phyloP scores from a whole-genome alignment of 2,797 vertebrate species.

The Clarias laeviceps region DNA sequence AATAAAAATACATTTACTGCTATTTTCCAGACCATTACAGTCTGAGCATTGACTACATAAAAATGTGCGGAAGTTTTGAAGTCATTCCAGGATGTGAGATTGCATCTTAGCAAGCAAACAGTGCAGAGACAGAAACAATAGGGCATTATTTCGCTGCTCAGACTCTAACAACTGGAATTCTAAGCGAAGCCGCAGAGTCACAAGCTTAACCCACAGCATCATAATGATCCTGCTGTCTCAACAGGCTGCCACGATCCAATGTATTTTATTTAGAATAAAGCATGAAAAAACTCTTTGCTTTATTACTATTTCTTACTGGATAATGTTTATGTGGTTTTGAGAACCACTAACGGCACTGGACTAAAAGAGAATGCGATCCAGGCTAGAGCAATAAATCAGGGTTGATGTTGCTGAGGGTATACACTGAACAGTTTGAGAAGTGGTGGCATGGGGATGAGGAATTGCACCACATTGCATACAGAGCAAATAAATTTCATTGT shows the following conservation, averaged over 20 bases:
- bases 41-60: conserved; percentile 57
- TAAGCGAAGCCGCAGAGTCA: conserved; percentile 55
- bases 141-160: conserved; percentile 59
- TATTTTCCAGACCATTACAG: conserved; percentile 62
- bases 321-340: conserved; percentile 56
- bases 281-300: conserved; percentile 51
- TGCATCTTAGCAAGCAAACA: conserved; percentile 59
- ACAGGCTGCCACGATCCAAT: conserved; percentile 33
- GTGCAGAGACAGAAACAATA: conserved; percentile 59
- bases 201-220: conserved; percentile 51
- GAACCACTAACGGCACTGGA: conserved; percentile 42
- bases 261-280: conserved; percentile 56
- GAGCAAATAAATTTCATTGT: conserved; percentile 26
- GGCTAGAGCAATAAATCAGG: conserved; percentile 41
- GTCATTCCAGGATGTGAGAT: conserved; percentile 61
- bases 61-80: conserved; percentile 62
- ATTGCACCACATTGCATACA: background rate
- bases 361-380: conserved; percentile 43
- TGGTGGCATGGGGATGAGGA: conserved; percentile 29
- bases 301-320: conserved; percentile 41
- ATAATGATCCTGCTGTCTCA: conserved; percentile 46
- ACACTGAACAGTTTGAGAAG: conserved; percentile 49
- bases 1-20: conserved; percentile 58
- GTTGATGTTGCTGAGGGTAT: conserved; percentile 40
- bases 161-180: conserved; percentile 56